phyloP scores from a whole-genome alignment of 2,113 vertebrate species.

The Saiga tatarica region DNA sequence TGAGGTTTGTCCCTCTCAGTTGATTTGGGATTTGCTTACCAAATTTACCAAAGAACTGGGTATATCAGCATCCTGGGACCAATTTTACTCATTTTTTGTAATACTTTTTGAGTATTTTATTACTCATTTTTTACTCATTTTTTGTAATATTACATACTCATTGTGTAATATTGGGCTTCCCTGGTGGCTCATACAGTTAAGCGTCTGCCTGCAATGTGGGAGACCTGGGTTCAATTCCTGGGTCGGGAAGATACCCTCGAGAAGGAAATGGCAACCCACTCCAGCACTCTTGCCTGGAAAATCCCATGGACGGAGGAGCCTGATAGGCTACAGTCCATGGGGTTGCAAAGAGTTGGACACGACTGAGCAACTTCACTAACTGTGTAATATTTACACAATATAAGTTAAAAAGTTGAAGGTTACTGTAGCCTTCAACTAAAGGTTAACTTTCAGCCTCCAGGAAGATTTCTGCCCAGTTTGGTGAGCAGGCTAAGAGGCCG shows the following conservation, averaged over 20 bases:
- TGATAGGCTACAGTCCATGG: no score
- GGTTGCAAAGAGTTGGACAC: rapidly evolving
- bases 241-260: no score
- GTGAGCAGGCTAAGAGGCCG: neutral
- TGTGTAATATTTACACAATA: no score
- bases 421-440: no score
- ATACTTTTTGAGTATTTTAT: neutral
- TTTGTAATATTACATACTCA: neutral
- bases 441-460: neutral
- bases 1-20: neutral
- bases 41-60: neutral
- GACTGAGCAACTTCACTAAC: neutral
- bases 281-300: no score
- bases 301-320: no score
- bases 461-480: neutral
- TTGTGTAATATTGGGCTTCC: no score
- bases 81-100: neutral
- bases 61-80: neutral
- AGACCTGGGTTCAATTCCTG: no score
- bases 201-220: no score
- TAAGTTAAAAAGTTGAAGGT: neutral
- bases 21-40: neutral
- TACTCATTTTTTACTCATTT: neutral
- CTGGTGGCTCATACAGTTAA: no score
- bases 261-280: no score